Base-by-base conservation (phyloP, 2,797 vertebrate species). In the Bovichtus diacanthus region DNA sequence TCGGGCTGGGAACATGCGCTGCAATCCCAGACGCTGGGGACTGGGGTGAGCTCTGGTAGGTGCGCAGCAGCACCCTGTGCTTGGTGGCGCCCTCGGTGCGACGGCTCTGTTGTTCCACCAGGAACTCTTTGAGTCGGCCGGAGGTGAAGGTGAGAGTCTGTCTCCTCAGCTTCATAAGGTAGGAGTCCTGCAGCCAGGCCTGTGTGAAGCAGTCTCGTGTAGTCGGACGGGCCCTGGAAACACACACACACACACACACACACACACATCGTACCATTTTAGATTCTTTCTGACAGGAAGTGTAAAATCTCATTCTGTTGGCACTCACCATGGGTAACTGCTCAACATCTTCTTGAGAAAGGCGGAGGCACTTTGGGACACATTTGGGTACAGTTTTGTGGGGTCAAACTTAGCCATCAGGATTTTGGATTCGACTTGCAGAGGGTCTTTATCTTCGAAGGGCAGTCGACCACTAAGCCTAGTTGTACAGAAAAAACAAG, bases 101-200 rank as follows among this genome's bases (percentile, higher is more conserved):
- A 11, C 94, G 93, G 34, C 94, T 86, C 82, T 97, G 95, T 66
- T 97, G 96, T 58, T 97, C 97, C 55, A 96, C 96, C 86, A 99
- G 89, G 91, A 97, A 97, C 91, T 99, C 97, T 87, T 98, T 99
- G 80, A 99, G 97, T 31, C 94, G 93, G 68, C 91, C 92, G 65
- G 97, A 98, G 92, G 96, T 97, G 90, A 99, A 99, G 87, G 97
- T 98, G 82, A 99, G 96, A 0, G 97, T 99, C 93, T 99, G 97
- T 47, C 98, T 95, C 27, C 96, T 96, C 72, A 99, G 95, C 91
- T 98, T 99, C 97, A 98, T 98, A 90, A 99, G 94, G 88, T 99
- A 99, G 46, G 97, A 96, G 0, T 99, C 98, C 94, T 99, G 98
- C 73, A 99, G 96, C 98, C 98, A 99, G 2, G 96, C 92, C 9